Percentiles rank a stretch among this genome's conserved stretches.
Evolutionary conservation across 2,888 invertebrate genomes (phyloP).

Genomic region (Orthonevra nobilis): DNA sequence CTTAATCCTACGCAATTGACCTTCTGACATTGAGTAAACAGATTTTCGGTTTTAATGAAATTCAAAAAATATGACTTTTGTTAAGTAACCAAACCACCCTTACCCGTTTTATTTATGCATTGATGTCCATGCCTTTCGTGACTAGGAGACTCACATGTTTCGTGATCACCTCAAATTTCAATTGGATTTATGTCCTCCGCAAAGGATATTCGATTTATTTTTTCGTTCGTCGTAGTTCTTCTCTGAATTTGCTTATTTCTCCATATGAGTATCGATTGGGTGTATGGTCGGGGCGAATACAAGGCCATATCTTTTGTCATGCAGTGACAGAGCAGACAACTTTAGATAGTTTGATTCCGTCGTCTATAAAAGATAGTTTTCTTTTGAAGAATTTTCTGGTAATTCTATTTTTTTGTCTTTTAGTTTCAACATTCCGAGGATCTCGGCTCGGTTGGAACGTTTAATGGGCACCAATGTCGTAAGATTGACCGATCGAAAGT

Average conservation of each 20-base stretch:
- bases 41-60: slow-evolving; percentile 3
- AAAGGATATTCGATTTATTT: slow-evolving; percentile 48
- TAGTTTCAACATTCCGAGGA: slow-evolving; percentile 80
- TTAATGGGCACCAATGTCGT: slow-evolving; percentile 82
- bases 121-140: slow-evolving; percentile 39
- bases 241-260: not conserved
- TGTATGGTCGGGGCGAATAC: not conserved
- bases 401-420: not conserved
- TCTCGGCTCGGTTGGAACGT: slow-evolving; percentile 78
- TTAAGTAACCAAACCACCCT: no score
- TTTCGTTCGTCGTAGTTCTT: slow-evolving; percentile 16
- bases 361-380: slow-evolving; percentile 30
- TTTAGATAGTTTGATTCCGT: slow-evolving; percentile 26
- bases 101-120: slow-evolving; percentile 27
- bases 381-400: not conserved
- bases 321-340: slow-evolving; percentile 22
- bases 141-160: slow-evolving; percentile 27
- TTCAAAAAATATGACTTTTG: no score
- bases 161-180: slow-evolving; percentile 64
- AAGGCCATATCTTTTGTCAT: not conserved
- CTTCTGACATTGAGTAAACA: not conserved
- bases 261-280: slow-evolving; percentile 54
- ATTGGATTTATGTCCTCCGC: slow-evolving; percentile 39
- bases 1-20: not conserved
- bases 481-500: slow-evolving; percentile 84